phyloP scores from a whole-genome alignment of 2,113 vertebrate species.

The Paradoxurus hermaphroditus region DNA sequence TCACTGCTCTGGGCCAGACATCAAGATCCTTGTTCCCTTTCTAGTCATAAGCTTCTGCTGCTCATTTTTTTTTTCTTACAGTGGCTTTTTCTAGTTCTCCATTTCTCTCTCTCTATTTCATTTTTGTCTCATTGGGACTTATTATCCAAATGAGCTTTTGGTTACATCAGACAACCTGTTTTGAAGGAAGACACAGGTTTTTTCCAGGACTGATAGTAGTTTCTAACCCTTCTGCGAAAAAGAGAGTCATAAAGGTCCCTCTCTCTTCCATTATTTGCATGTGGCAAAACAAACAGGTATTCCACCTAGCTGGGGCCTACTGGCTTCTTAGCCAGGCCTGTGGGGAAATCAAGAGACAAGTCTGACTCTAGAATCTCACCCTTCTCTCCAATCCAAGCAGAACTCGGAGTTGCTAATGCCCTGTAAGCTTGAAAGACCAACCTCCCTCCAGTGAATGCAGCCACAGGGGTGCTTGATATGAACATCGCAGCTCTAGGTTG shows the following conservation, averaged over 20 bases:
- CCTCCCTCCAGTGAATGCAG: neutral
- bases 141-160: neutral
- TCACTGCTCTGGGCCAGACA: neutral
- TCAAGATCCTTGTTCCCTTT: conserved; percentile 24
- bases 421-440: neutral
- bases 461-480: no score
- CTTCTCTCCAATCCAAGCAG: neutral
- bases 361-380: neutral
- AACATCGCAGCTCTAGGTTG: neutral
- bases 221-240: conserved; percentile 47
- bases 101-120: conserved; percentile 25
- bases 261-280: neutral
- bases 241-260: neutral
- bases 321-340: neutral
- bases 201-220: neutral
- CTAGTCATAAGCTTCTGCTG: neutral
- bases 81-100: conserved; percentile 50
- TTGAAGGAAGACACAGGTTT: neutral
- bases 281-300: neutral
- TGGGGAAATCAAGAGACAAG: neutral
- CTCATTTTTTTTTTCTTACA: conserved; percentile 19
- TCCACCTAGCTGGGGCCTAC: neutral
- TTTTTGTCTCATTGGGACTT: neutral
- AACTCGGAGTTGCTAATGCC: neutral
- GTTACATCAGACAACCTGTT: neutral